Conservation (phyloP, 1,140 invertebrate genomes). For the Teleopsis dalmanni region DNA sequence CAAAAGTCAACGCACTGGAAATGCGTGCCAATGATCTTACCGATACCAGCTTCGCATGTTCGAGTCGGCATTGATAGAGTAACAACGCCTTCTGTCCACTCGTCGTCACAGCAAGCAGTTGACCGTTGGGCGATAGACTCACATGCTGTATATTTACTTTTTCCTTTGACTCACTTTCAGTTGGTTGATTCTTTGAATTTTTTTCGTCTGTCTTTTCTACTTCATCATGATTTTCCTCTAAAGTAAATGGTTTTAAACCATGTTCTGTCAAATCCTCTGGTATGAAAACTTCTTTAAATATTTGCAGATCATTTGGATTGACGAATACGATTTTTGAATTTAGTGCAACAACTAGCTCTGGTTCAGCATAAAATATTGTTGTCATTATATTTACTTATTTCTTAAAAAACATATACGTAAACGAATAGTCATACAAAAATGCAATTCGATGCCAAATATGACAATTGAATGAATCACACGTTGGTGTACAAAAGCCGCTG, state of each 20-base stretch:
- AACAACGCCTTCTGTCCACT: constrained; percentile 33
- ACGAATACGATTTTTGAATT: constrained; percentile 32
- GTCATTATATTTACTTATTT: too few relatives aligned
- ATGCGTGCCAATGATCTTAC: constrained; percentile 49
- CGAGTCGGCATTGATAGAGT: constrained; percentile 26
- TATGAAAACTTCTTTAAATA: constrained; percentile 36
- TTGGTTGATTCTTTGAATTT: constrained; percentile 10
- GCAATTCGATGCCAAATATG: too few relatives aligned
- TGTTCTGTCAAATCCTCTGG: constrained; percentile 21
- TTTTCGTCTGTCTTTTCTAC: neutral
- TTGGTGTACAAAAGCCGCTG: too few relatives aligned
- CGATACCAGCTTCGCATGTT: constrained; percentile 37
- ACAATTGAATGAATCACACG: too few relatives aligned
- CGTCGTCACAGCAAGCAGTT: constrained; percentile 33
- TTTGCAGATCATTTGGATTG: constrained; percentile 38
- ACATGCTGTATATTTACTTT: constrained; percentile 24
- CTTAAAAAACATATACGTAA: too few relatives aligned
- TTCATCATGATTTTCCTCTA: neutral
- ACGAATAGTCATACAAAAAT: too few relatives aligned
- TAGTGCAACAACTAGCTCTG: constrained; percentile 30
- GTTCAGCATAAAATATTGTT: constrained; percentile 29
- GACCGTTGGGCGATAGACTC: constrained; percentile 26
- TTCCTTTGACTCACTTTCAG: constrained; percentile 2
- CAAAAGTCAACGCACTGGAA: constrained; percentile 64
- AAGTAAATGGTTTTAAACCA: neutral